Evolutionary conservation across 1,140 invertebrate genomes (phyloP).

Genomic region (Trichonephila clavipes): DNA sequence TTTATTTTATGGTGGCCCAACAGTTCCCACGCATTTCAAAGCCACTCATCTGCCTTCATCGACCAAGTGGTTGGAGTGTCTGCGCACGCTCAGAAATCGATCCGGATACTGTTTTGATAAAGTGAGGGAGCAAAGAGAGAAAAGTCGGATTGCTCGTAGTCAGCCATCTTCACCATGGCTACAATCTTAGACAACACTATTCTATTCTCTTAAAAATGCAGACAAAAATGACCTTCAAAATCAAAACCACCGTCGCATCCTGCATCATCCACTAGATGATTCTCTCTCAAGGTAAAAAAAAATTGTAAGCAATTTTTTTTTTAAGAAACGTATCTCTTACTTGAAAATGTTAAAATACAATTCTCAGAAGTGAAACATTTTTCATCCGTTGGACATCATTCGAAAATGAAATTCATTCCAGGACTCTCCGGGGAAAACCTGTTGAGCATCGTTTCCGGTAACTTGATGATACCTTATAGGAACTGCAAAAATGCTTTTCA

Average conservation of each 20-base stretch:
- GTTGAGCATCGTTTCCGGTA: constrained; percentile 17
- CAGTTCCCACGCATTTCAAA: constrained; percentile 45
- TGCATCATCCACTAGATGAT: neutral
- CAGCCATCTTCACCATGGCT: constrained; percentile 40
- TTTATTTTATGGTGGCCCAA: neutral
- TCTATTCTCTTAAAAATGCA: neutral
- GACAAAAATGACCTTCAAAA: neutral
- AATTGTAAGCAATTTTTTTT: neutral
- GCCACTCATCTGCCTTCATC: constrained; percentile 42
- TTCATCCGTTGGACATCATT: no score
- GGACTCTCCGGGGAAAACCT: neutral
- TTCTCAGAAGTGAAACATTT: neutral
- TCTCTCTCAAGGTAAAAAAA: neutral
- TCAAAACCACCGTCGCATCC: neutral
- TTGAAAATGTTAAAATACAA: neutral
- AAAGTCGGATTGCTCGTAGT: constrained; percentile 43
- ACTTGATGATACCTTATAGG: neutral
- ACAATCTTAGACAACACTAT: neutral
- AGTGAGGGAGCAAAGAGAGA: constrained; percentile 39
- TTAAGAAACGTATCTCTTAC: neutral
- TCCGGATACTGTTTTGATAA: constrained; percentile 44
- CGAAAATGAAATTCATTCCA: neutral
- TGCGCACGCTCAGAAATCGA: constrained; percentile 57
- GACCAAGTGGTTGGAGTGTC: neutral
- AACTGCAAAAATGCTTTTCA: neutral